Evolutionary conservation across 2,113 vertebrate genomes (phyloP), one percentile per base, ranked within the genome.

Genomic region (Notechis scutatus): DNA sequence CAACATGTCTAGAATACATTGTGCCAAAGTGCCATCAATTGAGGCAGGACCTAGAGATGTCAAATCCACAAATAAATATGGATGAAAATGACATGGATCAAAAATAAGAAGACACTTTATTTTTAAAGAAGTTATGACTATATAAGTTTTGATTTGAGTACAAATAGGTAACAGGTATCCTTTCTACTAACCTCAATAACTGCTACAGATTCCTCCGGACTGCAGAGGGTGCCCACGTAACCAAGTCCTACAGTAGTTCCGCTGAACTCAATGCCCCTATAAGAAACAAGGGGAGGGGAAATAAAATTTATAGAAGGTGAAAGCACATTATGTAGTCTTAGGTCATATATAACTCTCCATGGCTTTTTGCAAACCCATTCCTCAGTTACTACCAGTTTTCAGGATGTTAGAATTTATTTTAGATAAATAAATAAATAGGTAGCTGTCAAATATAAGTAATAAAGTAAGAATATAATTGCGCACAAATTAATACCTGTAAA

Each of bases 181-280:
- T 20, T 88, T 89, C 29, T 12, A 85, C 97, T 64, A 93, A 98
- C 98, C 97, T 98, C 96, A 92, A 98, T 91, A 90, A 98, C 50
- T 90, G 97, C 98, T 94, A 97, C 95, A 61, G 98, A 98, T 52
- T 96, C 92, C 21, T 12, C 59, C 20, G 95, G 86, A 52, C 95
- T 96, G 92, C 98, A 98, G 29, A 98, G 96, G 24, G 96, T 96
- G 18, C 95, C 96, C 0, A 45, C 0, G 56, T 95, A 98, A 6
- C 97, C 98, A 45, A 98, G n/a, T 8, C 98, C 98, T n/a, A 98
- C 94, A 0, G 96, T 98, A 0, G 94, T 87, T 1, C 97, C 97
- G 93, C 95, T 94, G 0, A 98, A 95, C 86, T 96, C 94, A 5
- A 92, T 93, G 23, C 96, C 93, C 5, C 98, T 98, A 91, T 0